Base-by-base conservation (phyloP, 2,797 vertebrate species). In the Dermochelys coriacea region DNA sequence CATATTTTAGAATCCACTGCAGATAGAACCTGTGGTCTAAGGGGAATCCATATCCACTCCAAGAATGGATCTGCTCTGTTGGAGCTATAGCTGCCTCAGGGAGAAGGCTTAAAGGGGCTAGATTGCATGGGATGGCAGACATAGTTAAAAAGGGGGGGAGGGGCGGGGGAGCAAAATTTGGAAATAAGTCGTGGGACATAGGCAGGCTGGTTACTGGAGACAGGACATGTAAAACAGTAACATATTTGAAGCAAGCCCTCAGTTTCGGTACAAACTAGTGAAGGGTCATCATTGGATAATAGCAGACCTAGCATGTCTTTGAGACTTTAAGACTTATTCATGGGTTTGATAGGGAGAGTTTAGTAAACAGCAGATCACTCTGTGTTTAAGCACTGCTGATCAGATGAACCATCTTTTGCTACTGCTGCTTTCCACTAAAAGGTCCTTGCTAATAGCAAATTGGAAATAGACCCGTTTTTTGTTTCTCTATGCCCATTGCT, bases 231-330 rank as follows among this genome's bases (percentile, higher is more conserved):
- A 18, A 16, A 41, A 45, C 23, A 27, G 50, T 12, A 23, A 50
- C 7, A 12, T 47, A 29, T 29, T n/a, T 7, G 2, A 21, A 74
- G 11, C 71, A 74, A 74, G 10, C 2, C 19, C n/a, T 21, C n/a
- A 11, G 31, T 59, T 15, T 74, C 29, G 47, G 52, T 8, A 23
- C n/a, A 47, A 45, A 15, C 19, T 23, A 50, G 34, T 51, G 5
- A 85, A n/a, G 4, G 25, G 2, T 25, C 2, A 21, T 51, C 15
- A 3, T 1, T 45, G 68, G 45, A 15, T 19, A 81, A 61, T 52
- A 25, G 11, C 16, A n/a, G 1, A 16, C 51, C 4, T 52, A 29
- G 8, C 0, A 0, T 3, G 8, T 31, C 3, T 45, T 57, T 61
- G 31, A 82, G 18, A 82, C 29, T 34, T 68, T n/a, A 1, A 1